A percentile compares a stretch with the other conserved stretches of the same genome.
Conservation (phyloP, 2,797 vertebrate species). For the Brotula barbata region DNA sequence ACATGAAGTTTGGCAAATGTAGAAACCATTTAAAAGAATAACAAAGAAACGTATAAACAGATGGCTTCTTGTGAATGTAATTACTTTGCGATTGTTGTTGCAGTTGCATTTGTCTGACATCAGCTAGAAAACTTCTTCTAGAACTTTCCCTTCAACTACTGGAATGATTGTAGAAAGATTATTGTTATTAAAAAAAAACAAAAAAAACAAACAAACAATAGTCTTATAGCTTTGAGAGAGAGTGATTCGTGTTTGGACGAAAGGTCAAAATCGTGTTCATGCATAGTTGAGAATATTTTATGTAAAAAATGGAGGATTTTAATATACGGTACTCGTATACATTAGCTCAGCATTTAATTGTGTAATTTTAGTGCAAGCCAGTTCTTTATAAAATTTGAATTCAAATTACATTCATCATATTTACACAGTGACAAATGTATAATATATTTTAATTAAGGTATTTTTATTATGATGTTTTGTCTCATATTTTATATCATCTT, state of each 20-base stretch:
- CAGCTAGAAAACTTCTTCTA: conserved; percentile 58
- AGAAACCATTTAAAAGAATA: conserved; percentile 69
- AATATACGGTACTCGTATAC: too few relatives aligned
- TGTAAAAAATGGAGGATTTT: too few relatives aligned
- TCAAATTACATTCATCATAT: too few relatives aligned
- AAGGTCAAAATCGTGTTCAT: conserved; percentile 24
- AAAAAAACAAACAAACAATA: too few relatives aligned
- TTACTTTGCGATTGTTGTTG: conserved; percentile 57
- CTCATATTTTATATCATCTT: too few relatives aligned
- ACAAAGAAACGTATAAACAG: conserved; percentile 72
- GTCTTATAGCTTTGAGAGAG: background rate
- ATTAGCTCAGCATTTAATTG: background rate
- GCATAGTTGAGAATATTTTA: background rate
- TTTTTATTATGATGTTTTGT: background rate
- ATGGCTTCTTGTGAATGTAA: conserved; percentile 66
- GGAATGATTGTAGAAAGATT: conserved; percentile 15
- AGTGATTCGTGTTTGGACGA: background rate
- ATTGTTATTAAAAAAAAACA: background rate
- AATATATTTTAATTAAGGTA: background rate
- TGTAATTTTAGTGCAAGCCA: too few relatives aligned
- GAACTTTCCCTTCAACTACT: conserved; percentile 49
- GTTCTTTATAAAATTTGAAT: too few relatives aligned
- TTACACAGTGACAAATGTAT: too few relatives aligned
- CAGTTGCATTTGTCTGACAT: conserved; percentile 50
- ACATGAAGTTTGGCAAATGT: conserved; percentile 69